Evolutionary conservation across 2,797 vertebrate genomes (phyloP).

Genomic region (Paramormyrops hopkinsi): DNA sequence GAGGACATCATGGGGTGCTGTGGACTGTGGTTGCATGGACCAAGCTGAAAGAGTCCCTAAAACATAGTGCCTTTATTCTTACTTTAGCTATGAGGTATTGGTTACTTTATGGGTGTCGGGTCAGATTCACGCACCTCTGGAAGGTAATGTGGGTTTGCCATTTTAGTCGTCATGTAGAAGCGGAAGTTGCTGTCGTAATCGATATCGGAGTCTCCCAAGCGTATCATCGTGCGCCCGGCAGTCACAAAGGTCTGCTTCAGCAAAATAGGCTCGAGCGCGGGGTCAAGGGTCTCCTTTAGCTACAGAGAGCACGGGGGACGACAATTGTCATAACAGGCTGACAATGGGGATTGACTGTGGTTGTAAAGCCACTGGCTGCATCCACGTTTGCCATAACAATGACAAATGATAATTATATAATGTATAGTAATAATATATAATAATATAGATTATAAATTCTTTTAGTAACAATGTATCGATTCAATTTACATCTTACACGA

Average conservation of each 20-base stretch:
- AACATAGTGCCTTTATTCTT: neutral
- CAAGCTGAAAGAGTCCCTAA: neutral
- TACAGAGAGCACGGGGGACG: constrained; percentile 32
- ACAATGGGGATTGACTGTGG: neutral
- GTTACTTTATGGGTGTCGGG: neutral
- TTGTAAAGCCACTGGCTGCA: neutral
- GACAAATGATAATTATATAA: neutral
- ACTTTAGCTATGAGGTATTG: neutral
- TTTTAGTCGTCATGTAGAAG: constrained; percentile 86
- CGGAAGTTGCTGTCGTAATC: constrained; percentile 79
- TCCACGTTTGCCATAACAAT: neutral
- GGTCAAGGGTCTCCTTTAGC: constrained; percentile 77
- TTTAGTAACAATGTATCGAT: neutral
- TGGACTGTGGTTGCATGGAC: neutral
- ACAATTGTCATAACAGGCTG: neutral
- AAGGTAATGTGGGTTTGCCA: constrained; percentile 83
- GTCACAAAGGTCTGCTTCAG: constrained; percentile 76
- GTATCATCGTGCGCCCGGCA: constrained; percentile 72
- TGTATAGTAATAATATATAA: neutral
- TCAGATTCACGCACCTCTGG: constrained; percentile 64
- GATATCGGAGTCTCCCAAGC: constrained; percentile 77
- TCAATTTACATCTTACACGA: neutral
- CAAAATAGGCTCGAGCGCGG: constrained; percentile 75
- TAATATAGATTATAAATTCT: neutral
- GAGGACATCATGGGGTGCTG: neutral